These are phyloP conservation scores for Leptinotarsa juncta DNA, from an alignment of 2,888 invertebrate species.

Conservation along the genomic window DNA sequence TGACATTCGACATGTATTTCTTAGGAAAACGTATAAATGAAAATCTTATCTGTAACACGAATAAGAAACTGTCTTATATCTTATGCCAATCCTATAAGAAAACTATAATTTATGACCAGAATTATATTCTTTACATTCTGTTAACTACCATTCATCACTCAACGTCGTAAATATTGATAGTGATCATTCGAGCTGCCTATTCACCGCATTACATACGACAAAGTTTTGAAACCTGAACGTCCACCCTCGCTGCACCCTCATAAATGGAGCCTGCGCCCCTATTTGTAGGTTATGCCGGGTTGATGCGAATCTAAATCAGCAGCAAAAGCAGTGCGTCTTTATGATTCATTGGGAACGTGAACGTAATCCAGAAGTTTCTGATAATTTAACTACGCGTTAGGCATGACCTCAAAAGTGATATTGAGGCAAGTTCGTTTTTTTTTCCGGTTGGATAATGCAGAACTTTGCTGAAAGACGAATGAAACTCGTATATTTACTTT, in stretches of 20 bases:
- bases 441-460: not conserved
- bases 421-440: not conserved
- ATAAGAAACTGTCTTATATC: no score
- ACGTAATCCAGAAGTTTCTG: no score
- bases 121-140: no score
- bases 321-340: not conserved
- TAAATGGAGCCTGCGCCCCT: slow-evolving; percentile 5
- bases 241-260: slow-evolving; percentile 9
- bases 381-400: not conserved
- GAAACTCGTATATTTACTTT: not conserved
- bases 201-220: not conserved
- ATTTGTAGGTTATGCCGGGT: slow-evolving; percentile 4
- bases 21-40: no score
- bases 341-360: not conserved
- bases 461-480: no score
- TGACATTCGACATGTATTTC: no score
- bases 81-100: no score
- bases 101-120: no score
- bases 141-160: no score
- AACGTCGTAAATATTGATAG: no score
- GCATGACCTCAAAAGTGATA: not conserved
- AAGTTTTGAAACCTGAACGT: not conserved
- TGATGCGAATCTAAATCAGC: not conserved
- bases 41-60: no score
- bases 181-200: not conserved